These are phyloP conservation scores for Thalassarche chlororhynchos DNA, from an alignment of 2,113 vertebrate genomes.

Conservation along the genomic window DNA sequence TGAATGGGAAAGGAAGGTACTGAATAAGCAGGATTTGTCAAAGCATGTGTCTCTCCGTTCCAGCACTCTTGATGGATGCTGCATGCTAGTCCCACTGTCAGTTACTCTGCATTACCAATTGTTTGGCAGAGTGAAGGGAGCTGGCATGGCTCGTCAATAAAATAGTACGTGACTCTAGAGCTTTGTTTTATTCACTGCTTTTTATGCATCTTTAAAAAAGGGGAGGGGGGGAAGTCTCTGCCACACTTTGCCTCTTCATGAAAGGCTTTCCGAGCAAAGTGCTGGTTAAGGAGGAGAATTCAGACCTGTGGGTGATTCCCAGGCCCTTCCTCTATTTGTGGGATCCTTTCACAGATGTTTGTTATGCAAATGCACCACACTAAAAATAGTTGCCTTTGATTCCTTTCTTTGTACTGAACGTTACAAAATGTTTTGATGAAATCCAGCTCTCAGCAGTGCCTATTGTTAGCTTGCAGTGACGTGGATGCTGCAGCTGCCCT, in stretches of 20 bases:
- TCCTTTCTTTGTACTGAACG: slow-evolving; percentile 57
- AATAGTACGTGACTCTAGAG: neutral
- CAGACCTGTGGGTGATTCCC: slow-evolving; percentile 54
- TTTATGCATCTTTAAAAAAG: neutral
- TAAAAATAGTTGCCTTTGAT: slow-evolving; percentile 75
- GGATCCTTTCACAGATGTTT: slow-evolving; percentile 49
- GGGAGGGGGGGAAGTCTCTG: neutral
- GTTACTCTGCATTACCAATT: neutral
- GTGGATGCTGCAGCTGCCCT: slow-evolving; percentile 62
- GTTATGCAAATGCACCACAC: slow-evolving; percentile 65
- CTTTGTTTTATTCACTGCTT: neutral
- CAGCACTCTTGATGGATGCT: slow-evolving; percentile 9
- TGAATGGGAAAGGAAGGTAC: neutral
- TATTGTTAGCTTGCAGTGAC: slow-evolving; percentile 61
- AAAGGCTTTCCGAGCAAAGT: neutral
- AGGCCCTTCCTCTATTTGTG: slow-evolving; percentile 59
- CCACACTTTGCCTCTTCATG: neutral
- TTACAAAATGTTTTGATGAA: slow-evolving; percentile 67
- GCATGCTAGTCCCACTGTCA: neutral
- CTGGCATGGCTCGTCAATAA: neutral
- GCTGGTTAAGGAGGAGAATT: slow-evolving; percentile 4
- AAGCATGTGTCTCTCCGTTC: neutral
- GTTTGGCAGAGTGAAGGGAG: neutral
- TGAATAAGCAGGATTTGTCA: slow-evolving; percentile 24
- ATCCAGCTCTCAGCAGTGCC: slow-evolving; percentile 47